Percentiles rank a stretch among this genome's conserved stretches.
These are phyloP conservation scores for Chaetodon auriga DNA, from an alignment of 2,113 vertebrate species.

Conservation along the genomic window DNA sequence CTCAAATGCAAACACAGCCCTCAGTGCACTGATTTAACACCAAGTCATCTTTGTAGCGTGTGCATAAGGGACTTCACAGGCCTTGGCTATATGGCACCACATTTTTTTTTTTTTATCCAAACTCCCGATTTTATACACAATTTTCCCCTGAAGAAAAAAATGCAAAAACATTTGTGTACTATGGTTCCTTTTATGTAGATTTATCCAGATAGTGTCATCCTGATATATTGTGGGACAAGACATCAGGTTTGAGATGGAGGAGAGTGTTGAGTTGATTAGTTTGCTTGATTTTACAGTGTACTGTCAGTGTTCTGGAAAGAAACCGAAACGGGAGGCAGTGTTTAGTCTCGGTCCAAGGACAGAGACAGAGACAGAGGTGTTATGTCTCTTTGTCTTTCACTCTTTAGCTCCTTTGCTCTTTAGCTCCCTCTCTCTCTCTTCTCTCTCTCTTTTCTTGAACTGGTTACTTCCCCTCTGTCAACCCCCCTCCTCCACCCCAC, in stretches of 20 bases:
- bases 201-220: not conserved
- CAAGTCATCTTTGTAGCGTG: no score
- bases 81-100: no score
- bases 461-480: constrained; percentile 25
- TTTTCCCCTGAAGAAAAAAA: no score
- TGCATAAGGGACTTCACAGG: no score
- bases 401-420: not conserved
- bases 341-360: constrained; percentile 80
- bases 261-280: not conserved
- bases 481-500: constrained; percentile 1
- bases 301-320: constrained; percentile 44
- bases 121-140: no score
- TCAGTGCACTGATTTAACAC: not conserved
- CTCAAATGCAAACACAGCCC: not conserved
- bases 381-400: constrained; percentile 52
- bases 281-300: constrained; percentile 39
- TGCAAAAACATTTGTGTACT: not conserved
- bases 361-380: constrained; percentile 65
- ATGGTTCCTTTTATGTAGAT: not conserved
- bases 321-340: constrained; percentile 61
- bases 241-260: constrained; percentile 3
- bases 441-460: constrained; percentile 39
- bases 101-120: no score
- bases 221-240: not conserved
- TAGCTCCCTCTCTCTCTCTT: constrained; percentile 15